Evolutionary conservation across 1,140 invertebrate species (phyloP), one percentile per base, ranked within the genome.

Genomic region (Schlechtendalia chinensis): DNA sequence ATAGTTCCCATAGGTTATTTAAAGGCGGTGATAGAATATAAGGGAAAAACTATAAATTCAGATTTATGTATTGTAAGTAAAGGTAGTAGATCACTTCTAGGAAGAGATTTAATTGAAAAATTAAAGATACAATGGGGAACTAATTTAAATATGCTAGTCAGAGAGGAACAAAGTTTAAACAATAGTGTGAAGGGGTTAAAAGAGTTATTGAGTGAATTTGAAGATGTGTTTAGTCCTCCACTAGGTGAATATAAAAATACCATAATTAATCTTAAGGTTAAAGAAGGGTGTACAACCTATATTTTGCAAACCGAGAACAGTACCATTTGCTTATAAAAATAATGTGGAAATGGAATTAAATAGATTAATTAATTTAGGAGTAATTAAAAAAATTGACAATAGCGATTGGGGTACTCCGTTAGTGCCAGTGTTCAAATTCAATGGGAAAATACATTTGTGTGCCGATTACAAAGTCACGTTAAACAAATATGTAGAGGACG

Each of bases 381-480:
- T 32, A 61, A 61, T 61, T 61, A 17, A 5, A 0, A 8, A 17
- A 0, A n/a, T 61, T 0, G 59, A 61, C 3, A 22, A 12, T 19
- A 61, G 16, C 8, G 27, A 61, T 2, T 61, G 39, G 24, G 14
- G 65, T n/a, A 67, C 24, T 45, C 65, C 65, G 11, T 39, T 67
- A 67, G 32, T 67, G 47, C 65, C 39, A 22, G 22, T 67, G n/a
- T 67, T 39, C n/a, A 67, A 22, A n/a, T 17, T 17, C 4, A 14
- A 67, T 47, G 32, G 65, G 0, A 45, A 47, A n/a, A 45, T 67
- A n/a, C 29, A n/a, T 12, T 27, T 47, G 17, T 67, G 32, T 67
- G 65, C 10, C 2, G n/a, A 67, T 67, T 67, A 67, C 19, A 67
- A 67, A 45, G 29, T 69, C 8, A 69, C 39, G n/a, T 17, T 69